Percentiles rank a stretch among this genome's conserved stretches.
phyloP scores from a whole-genome alignment of 2,888 invertebrate genomes.

The Drosophila formosana region DNA sequence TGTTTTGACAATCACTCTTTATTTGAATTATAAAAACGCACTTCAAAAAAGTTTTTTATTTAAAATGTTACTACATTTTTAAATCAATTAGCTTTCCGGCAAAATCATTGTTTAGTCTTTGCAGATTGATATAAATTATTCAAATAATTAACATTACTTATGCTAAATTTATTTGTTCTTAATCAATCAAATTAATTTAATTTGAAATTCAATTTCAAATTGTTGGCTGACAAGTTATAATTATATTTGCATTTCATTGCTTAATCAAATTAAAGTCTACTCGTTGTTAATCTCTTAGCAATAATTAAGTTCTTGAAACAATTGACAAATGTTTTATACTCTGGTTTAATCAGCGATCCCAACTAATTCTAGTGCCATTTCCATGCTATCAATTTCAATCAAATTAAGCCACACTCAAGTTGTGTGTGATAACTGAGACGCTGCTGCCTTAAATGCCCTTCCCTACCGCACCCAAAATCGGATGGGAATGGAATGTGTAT shows the following conservation, averaged over 20 bases:
- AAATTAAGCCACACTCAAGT: constrained; percentile 19
- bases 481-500: constrained; percentile 16
- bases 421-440: constrained; percentile 3
- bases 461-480: constrained; percentile 43
- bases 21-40: too few species aligned
- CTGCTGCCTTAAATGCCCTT: constrained; percentile 1
- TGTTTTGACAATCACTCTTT: too few species aligned
- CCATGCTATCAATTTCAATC: background rate
- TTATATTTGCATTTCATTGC: background rate
- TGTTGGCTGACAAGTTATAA: background rate
- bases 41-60: too few species aligned
- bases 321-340: background rate
- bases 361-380: background rate
- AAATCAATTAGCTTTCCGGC: too few species aligned
- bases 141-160: too few species aligned
- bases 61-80: too few species aligned
- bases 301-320: background rate
- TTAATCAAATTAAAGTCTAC: background rate
- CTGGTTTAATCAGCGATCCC: background rate
- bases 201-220: background rate
- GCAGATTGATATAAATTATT: too few species aligned
- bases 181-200: background rate
- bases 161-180: background rate
- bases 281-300: background rate
- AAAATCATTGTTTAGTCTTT: too few species aligned